phyloP scores from a whole-genome alignment of 2,888 invertebrate genomes.

The Pheosia gnoma region DNA sequence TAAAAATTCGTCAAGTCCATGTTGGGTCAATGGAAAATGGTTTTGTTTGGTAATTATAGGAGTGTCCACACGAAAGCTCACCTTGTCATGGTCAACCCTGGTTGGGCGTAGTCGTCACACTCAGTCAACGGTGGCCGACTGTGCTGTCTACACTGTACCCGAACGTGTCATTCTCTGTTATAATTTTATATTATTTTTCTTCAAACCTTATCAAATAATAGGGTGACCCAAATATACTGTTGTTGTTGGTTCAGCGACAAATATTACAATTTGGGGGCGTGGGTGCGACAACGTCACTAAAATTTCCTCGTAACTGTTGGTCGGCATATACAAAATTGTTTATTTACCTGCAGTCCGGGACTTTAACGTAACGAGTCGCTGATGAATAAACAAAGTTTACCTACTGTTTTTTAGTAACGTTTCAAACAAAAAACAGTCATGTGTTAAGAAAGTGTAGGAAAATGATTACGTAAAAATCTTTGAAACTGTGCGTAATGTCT shows the following conservation, averaged over 20 bases:
- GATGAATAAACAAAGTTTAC: background rate
- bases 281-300: conserved; percentile 13
- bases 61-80: conserved; percentile 54
- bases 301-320: conserved; percentile 21
- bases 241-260: conserved; percentile 25
- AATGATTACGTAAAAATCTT: conserved; percentile 35
- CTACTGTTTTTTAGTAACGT: too few relatives aligned
- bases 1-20: too few relatives aligned
- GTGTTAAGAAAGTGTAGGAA: background rate
- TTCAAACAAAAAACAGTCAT: too few relatives aligned
- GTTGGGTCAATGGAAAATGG: background rate
- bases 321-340: conserved; percentile 12
- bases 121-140: conserved; percentile 55
- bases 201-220: conserved; percentile 25
- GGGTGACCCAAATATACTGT: conserved; percentile 40
- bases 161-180: conserved; percentile 18
- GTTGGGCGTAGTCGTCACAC: conserved; percentile 45
- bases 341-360: conserved; percentile 4
- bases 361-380: background rate
- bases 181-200: conserved; percentile 24
- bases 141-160: conserved; percentile 26
- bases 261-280: conserved; percentile 38
- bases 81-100: conserved; percentile 51
- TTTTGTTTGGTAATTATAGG: conserved; percentile 22
- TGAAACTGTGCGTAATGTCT: conserved; percentile 56